These are phyloP conservation scores for Platysteira castanea DNA, from an alignment of 2,113 vertebrate genomes.

Conservation along the genomic window DNA sequence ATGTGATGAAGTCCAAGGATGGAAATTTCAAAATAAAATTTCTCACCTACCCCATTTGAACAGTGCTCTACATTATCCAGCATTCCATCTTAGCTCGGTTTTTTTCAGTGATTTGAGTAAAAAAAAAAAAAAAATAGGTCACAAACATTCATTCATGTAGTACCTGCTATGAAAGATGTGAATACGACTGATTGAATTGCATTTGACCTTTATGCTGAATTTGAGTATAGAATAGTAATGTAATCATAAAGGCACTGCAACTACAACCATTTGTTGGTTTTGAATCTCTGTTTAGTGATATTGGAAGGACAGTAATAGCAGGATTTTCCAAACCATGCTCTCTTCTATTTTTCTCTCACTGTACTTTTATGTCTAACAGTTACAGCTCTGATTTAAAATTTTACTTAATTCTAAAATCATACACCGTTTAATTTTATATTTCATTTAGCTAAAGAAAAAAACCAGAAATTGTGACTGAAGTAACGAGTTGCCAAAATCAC, in stretches of 20 bases:
- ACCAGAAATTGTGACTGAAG: background rate
- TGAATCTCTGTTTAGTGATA: background rate
- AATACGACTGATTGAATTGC: background rate
- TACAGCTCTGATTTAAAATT: background rate
- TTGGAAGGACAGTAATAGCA: background rate
- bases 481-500: background rate
- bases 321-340: background rate
- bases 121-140: background rate
- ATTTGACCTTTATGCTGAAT: slow-evolving; percentile 2
- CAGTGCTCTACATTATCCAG: background rate
- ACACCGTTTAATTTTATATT: background rate
- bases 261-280: background rate
- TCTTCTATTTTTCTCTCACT: background rate
- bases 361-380: background rate
- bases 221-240: background rate
- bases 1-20: background rate
- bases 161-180: background rate
- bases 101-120: background rate
- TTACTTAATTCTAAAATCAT: background rate
- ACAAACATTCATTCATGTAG: background rate
- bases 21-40: background rate
- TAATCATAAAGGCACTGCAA: background rate
- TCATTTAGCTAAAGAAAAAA: background rate
- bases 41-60: background rate
- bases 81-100: background rate